Conservation (phyloP, 1,140 invertebrate species). For the Platyura marginata region DNA sequence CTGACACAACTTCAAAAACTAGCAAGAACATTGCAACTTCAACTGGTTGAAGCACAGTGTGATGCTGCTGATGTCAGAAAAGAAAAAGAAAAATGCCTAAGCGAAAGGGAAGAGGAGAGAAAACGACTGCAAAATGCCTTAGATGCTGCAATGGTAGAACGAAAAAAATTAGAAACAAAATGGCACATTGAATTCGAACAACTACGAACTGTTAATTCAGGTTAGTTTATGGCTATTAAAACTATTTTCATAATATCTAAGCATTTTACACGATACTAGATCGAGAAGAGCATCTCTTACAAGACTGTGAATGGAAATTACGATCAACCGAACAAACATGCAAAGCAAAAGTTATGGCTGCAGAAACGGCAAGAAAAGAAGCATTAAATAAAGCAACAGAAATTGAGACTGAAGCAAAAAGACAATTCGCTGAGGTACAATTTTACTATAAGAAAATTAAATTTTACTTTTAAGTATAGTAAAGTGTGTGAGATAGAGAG, state of each 20-base stretch:
- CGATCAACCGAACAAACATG: slow-evolving; percentile 39
- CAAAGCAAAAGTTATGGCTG: slow-evolving; percentile 37
- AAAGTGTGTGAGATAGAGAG: no score
- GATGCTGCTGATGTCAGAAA: slow-evolving; percentile 14
- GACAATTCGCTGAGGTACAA: slow-evolving; percentile 22
- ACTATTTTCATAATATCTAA: no score
- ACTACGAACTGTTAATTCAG: slow-evolving; percentile 27
- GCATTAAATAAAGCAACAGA: slow-evolving; percentile 26
- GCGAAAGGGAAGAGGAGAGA: slow-evolving; percentile 26
- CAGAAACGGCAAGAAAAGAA: slow-evolving; percentile 29
- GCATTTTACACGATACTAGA: no score
- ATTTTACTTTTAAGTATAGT: slow-evolving; percentile 1
- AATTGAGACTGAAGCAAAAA: slow-evolving; percentile 25
- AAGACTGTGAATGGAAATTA: slow-evolving; percentile 51
- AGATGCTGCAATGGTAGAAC: slow-evolving; percentile 35
- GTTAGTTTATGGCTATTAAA: no score
- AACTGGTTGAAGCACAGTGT: slow-evolving; percentile 14
- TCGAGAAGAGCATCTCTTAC: slow-evolving; percentile 39
- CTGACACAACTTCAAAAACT: slow-evolving; percentile 28
- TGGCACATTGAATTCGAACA: slow-evolving; percentile 43
- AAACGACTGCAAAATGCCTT: slow-evolving; percentile 33
- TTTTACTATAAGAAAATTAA: background rate
- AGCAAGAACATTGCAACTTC: slow-evolving; percentile 16
- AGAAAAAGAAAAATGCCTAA: slow-evolving; percentile 25
- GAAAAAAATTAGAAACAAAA: slow-evolving; percentile 32